Evolutionary conservation across 2,888 invertebrate genomes (phyloP), one percentile per base, ranked within the genome.

Genomic region (Leucoma salicis): DNA sequence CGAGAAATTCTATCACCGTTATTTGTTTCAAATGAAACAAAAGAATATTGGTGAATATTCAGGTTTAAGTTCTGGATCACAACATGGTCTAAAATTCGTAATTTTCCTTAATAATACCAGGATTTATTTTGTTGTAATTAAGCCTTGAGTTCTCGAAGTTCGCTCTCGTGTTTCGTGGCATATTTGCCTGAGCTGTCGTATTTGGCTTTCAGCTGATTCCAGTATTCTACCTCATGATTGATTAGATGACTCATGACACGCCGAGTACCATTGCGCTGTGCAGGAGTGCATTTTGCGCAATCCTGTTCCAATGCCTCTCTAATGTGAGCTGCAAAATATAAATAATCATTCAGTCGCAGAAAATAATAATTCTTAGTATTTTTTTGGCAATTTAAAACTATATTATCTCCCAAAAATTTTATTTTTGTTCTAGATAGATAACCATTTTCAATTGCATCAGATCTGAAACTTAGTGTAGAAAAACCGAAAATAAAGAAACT

Each of bases 161-260:
- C 61, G 0, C 16, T 7, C 31, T 59, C 59, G 7, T 78, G 76
- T 39, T 68, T 67, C 10, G 48, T 43, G 1, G 64, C 35, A 59
- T 68, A 83, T 40, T 63, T 63, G 31, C 59, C 53, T 0, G 61
- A 44, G 1, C 81, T 75, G 43, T 87, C 86, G 51, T 78, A 85
- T 49, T 83, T 82, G 5, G 49, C 66, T 21, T 59, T 62, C 16
- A 86, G 56, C 24, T 73, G 42, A 3, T 55, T 47, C 84, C 85
- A 87, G 31, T 42, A 57, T 0, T 60, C 66, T 0, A 44, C 47
- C 14, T 83, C 75, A 5, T 81, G 16, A 42, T 81, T 76, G 46
- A 81, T 73, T 6, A 87, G 57, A 46, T 78, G 69, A 0, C 28
- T 29, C 34, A 86, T 65, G 2, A 85, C 79, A 1, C 49, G 53